Conservation (phyloP, 92 coral and sea anemone species). For the Plumapathes pennacea region DNA sequence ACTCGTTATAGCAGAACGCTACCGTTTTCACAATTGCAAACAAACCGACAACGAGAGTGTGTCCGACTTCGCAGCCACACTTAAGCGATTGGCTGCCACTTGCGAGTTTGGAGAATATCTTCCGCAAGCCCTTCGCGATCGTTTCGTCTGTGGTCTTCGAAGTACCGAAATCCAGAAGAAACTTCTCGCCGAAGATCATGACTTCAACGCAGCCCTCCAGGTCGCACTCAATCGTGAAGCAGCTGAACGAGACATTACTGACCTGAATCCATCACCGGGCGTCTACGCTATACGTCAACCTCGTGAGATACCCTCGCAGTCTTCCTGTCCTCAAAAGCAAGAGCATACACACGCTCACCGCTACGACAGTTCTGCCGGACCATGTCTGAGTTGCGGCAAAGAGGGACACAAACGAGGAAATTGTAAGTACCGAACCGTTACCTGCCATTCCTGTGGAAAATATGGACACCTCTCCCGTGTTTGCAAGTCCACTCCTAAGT, state of each 20-base stretch:
- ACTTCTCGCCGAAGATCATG: slow-evolving; percentile 20
- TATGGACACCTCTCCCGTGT: too few species aligned
- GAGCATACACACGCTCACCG: too few species aligned
- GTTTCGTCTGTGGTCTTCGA: slow-evolving; percentile 30
- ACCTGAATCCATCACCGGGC: too few species aligned
- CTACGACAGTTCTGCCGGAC: too few species aligned
- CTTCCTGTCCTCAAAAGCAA: too few species aligned
- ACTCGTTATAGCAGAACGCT: slow-evolving; percentile 41
- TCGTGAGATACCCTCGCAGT: too few species aligned
- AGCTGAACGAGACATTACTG: slow-evolving; percentile 15
- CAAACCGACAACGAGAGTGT: slow-evolving; percentile 23
- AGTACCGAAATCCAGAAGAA: slow-evolving; percentile 30
- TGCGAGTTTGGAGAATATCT: slow-evolving; percentile 46
- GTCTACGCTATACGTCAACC: too few species aligned
- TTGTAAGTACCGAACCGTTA: too few species aligned
- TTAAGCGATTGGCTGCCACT: slow-evolving; percentile 52
- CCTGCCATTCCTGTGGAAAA: too few species aligned
- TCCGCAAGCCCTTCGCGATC: slow-evolving; percentile 44
- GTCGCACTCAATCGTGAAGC: slow-evolving; percentile 9
- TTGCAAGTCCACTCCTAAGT: too few species aligned
- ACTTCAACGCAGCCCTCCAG: slow-evolving; percentile 14
- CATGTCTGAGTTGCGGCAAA: too few species aligned
- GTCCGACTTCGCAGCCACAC: slow-evolving; percentile 25
- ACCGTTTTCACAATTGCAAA: slow-evolving; percentile 29
- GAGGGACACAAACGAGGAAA: too few species aligned